Percentiles rank a stretch among this genome's conserved stretches.
Evolutionary conservation across 2,113 vertebrate species (phyloP).

Genomic region (Piprites chloris): DNA sequence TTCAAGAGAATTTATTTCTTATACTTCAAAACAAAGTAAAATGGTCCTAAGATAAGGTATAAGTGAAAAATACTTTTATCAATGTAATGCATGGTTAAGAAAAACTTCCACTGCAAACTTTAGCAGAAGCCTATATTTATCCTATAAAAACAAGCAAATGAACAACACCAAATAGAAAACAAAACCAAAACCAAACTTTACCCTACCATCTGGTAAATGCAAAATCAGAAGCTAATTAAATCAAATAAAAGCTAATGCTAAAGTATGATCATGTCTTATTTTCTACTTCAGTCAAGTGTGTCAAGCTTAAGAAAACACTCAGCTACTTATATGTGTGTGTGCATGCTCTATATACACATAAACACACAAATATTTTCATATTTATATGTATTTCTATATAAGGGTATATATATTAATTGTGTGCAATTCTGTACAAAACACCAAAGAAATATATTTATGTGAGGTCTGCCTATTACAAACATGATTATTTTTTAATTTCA

Average conservation of each 20-base stretch:
- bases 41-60: not conserved
- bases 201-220: not conserved
- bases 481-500: not conserved
- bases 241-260: conserved; percentile 27
- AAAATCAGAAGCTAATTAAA: conserved; percentile 35
- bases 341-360: not conserved
- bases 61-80: not conserved
- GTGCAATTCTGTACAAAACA: not conserved
- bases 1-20: not conserved
- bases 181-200: not conserved
- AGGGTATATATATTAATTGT: not conserved
- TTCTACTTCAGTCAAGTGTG: conserved; percentile 3
- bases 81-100: not conserved
- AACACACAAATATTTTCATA: not conserved
- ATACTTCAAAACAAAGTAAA: not conserved
- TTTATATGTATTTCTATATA: not conserved
- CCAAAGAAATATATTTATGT: not conserved
- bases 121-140: not conserved
- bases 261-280: conserved; percentile 12
- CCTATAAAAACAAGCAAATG: not conserved
- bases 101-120: not conserved
- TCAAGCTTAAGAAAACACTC: not conserved
- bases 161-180: not conserved
- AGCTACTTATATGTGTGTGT: not conserved
- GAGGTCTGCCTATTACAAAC: not conserved